Conservation (phyloP, 2,888 invertebrate genomes). For the Venusia cambrica region DNA sequence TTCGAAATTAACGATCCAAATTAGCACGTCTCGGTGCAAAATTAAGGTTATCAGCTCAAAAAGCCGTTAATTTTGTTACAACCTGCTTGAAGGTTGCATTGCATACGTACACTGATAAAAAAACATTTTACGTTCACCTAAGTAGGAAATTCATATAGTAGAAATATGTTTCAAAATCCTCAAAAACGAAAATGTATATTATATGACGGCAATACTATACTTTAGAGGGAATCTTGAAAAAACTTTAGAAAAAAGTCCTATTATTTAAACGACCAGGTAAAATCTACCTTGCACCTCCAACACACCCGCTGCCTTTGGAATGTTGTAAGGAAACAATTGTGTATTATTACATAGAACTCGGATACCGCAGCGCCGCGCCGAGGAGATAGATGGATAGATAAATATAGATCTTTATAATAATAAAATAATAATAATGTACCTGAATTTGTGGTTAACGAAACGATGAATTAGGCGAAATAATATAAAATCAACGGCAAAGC, state of each 20-base stretch:
- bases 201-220: conserved; percentile 50
- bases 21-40: conserved; percentile 20
- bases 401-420: no score
- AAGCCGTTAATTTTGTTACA: conserved; percentile 17
- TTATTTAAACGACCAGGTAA: conserved; percentile 66
- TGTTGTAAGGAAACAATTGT: conserved; percentile 42
- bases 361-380: no score
- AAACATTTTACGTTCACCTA: no score
- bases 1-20: conserved; percentile 14
- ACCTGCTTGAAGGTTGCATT: conserved; percentile 15
- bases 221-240: conserved; percentile 33
- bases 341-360: conserved; percentile 39
- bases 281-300: conserved; percentile 50
- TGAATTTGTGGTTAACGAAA: conserved; percentile 13
- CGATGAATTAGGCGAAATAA: conserved; percentile 17
- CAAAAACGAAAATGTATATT: conserved; percentile 43
- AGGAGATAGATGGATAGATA: no score
- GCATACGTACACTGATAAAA: no score
- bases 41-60: conserved; percentile 20
- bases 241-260: conserved; percentile 45
- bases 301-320: conserved; percentile 41
- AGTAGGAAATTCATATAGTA: no score
- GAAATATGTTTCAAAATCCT: conserved; percentile 11
- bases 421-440: not conserved
- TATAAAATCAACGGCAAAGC: conserved; percentile 8